Evolutionary conservation across 2,797 vertebrate genomes (phyloP).

Genomic region (Choloepus didactylus): DNA sequence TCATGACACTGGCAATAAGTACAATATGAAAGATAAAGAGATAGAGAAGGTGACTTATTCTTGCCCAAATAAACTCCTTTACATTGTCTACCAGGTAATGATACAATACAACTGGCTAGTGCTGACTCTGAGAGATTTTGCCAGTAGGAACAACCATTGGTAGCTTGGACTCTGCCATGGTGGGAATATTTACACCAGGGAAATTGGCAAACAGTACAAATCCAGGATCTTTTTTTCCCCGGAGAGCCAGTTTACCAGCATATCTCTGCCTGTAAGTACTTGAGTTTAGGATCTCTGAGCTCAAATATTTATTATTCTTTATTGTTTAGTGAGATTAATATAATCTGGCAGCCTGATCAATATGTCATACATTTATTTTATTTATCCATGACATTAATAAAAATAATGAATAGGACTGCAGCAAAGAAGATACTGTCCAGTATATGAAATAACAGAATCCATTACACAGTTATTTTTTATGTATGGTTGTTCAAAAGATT

Average conservation of each 20-base stretch:
- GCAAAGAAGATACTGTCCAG: not conserved
- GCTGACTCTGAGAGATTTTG: slow-evolving; percentile 8
- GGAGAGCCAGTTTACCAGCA: not conserved
- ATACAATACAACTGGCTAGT: not conserved
- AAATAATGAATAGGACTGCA: slow-evolving; percentile 46
- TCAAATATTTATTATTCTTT: slow-evolving; percentile 64
- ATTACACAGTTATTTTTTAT: slow-evolving; percentile 27
- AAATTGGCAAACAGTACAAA: slow-evolving; percentile 5
- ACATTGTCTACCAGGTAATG: not conserved
- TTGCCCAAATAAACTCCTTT: not conserved
- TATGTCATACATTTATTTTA: not conserved
- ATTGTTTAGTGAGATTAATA: slow-evolving; percentile 33
- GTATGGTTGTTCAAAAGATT: slow-evolving; percentile 47
- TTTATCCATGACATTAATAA: slow-evolving; percentile 51
- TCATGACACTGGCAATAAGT: not conserved
- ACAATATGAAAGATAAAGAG: not conserved
- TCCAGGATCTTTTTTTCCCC: not conserved
- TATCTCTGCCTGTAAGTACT: not conserved
- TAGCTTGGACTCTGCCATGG: not conserved
- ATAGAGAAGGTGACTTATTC: not conserved
- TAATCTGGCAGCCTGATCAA: slow-evolving; percentile 49
- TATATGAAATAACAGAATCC: not conserved
- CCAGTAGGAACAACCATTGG: not conserved
- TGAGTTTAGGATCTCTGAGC: slow-evolving; percentile 48
- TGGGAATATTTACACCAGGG: not conserved